These are phyloP conservation scores for Plotosus lineatus DNA, from an alignment of 2,113 vertebrate species.

Conservation along the genomic window DNA sequence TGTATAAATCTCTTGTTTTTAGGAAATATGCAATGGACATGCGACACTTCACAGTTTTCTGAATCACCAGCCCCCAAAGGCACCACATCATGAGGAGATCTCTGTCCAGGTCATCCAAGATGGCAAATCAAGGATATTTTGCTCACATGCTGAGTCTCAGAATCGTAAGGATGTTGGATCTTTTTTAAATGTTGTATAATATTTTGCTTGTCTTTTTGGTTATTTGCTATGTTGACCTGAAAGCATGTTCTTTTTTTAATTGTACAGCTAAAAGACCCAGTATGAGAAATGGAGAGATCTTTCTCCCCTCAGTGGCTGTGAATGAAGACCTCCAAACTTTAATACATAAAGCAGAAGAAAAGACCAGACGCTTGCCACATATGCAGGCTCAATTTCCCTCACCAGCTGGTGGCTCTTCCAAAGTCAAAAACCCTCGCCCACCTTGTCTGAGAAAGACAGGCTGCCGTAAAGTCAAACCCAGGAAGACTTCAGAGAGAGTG, in stretches of 20 bases:
- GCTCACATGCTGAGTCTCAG: slow-evolving; percentile 69
- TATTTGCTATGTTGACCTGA: neutral
- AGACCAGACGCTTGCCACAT: neutral
- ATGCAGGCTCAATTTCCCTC: slow-evolving; percentile 22
- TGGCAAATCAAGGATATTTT: slow-evolving; percentile 73
- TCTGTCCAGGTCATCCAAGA: slow-evolving; percentile 78
- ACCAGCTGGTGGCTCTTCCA: slow-evolving; percentile 46
- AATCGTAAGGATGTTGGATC: slow-evolving; percentile 70
- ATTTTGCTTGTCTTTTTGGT: neutral
- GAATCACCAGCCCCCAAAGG: slow-evolving; percentile 76
- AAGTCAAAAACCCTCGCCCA: slow-evolving; percentile 57
- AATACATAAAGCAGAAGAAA: slow-evolving; percentile 27
- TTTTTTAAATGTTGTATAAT: too few species aligned
- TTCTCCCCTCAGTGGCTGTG: slow-evolving; percentile 39
- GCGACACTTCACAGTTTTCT: slow-evolving; percentile 80
- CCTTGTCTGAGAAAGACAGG: slow-evolving; percentile 65
- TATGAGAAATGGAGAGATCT: slow-evolving; percentile 47
- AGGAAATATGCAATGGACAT: slow-evolving; percentile 83
- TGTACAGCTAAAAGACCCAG: slow-evolving; percentile 40
- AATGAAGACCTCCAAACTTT: slow-evolving; percentile 39
- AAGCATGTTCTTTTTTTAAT: neutral
- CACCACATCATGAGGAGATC: slow-evolving; percentile 81
- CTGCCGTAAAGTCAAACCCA: slow-evolving; percentile 73
- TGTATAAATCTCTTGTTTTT: slow-evolving; percentile 45
- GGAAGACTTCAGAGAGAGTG: slow-evolving; percentile 75